These are phyloP conservation scores for Parambassis ranga DNA, from an alignment of 2,797 vertebrate species.

Conservation along the genomic window DNA sequence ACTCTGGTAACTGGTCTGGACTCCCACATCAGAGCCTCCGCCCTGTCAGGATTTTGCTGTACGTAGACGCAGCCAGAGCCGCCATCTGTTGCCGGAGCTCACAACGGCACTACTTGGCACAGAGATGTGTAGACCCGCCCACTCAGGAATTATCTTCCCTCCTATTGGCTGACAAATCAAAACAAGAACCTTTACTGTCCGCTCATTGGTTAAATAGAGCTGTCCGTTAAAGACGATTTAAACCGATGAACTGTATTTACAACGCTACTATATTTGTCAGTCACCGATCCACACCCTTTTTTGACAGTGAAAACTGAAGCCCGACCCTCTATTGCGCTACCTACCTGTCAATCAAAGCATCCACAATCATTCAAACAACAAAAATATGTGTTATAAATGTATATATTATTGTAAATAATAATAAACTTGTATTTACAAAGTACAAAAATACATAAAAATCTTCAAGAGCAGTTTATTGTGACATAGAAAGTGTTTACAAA, in stretches of 20 bases:
- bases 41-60: constrained; percentile 44
- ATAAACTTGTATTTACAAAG: neutral
- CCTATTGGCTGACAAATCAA: constrained; percentile 59
- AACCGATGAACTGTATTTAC: constrained; percentile 38
- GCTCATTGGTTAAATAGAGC: constrained; percentile 32
- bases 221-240: constrained; percentile 45
- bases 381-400: neutral
- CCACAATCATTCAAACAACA: neutral
- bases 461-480: constrained; percentile 72
- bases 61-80: constrained; percentile 33
- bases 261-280: constrained; percentile 54
- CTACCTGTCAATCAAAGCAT: constrained; percentile 2
- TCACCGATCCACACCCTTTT: constrained; percentile 51
- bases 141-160: constrained; percentile 36
- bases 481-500: constrained; percentile 74
- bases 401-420: neutral
- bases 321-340: neutral
- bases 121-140: constrained; percentile 36
- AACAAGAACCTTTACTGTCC: neutral
- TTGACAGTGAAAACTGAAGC: constrained; percentile 25
- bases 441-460: constrained; percentile 25
- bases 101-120: constrained; percentile 44
- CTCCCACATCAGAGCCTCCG: constrained; percentile 39
- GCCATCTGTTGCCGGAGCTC: constrained; percentile 75
- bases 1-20: constrained; percentile 1